phyloP scores from a whole-genome alignment of 2,797 vertebrate species.

The Rachycentron canadum region DNA sequence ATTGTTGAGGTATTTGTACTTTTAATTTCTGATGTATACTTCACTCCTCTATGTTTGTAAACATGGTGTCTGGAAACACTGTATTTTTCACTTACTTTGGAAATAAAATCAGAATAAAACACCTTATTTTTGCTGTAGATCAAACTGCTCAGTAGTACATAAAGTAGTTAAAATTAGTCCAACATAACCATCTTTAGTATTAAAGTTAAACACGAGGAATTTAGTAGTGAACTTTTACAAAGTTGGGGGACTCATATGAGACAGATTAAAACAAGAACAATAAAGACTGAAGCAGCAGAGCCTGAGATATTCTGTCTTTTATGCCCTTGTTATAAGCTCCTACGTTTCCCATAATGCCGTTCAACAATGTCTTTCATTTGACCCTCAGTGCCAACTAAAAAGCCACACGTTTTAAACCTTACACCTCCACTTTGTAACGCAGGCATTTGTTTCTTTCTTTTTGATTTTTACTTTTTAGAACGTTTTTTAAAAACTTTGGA shows the following conservation, averaged over 20 bases:
- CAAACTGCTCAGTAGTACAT: not conserved
- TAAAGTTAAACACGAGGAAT: not conserved
- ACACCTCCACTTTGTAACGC: not conserved
- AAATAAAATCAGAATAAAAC: too few species aligned
- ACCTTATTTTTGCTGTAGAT: not conserved
- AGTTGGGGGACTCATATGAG: not conserved
- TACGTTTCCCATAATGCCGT: slow-evolving; percentile 13
- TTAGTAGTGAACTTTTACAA: not conserved
- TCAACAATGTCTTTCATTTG: not conserved
- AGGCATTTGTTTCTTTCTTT: not conserved
- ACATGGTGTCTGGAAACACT: too few species aligned
- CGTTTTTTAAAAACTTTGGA: not conserved
- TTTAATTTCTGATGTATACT: too few species aligned
- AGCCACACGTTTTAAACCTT: not conserved
- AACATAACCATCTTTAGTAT: not conserved
- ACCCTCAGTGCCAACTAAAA: not conserved
- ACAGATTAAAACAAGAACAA: not conserved
- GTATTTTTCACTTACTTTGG: too few species aligned
- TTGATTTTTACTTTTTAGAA: too few species aligned
- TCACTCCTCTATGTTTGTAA: too few species aligned
- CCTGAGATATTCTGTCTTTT: not conserved
- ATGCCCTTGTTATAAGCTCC: not conserved
- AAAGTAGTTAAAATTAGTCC: not conserved
- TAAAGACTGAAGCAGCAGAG: not conserved
- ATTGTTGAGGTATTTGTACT: too few species aligned